A percentile compares a stretch with the other conserved stretches of the same genome.
Conservation (phyloP, 2,888 invertebrate genomes). For the Epirrhoe alternata region DNA sequence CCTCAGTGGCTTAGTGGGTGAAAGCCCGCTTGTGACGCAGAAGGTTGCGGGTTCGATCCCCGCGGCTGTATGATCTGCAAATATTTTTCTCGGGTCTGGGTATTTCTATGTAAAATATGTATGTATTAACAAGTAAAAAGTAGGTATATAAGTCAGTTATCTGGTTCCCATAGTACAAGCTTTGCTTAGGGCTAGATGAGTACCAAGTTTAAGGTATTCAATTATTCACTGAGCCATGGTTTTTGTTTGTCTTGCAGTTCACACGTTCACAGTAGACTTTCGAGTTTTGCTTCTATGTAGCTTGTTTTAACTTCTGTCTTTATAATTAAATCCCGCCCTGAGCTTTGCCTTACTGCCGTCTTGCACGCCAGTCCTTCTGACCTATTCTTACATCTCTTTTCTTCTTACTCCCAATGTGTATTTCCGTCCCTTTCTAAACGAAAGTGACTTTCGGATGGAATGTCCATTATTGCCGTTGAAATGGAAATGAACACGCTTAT, state of each 20-base stretch:
- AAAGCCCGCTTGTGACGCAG: too few species aligned
- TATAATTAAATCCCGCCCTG: slow-evolving; percentile 54
- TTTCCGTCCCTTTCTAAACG: slow-evolving; percentile 44
- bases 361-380: slow-evolving; percentile 56
- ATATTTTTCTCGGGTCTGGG: too few species aligned
- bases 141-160: too few species aligned
- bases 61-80: too few species aligned
- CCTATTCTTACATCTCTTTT: slow-evolving; percentile 46
- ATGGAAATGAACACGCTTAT: slow-evolving; percentile 57
- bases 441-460: slow-evolving; percentile 54
- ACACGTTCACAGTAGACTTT: too few species aligned
- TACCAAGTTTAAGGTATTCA: too few species aligned
- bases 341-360: slow-evolving; percentile 48
- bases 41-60: too few species aligned
- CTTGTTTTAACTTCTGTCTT: slow-evolving; percentile 45
- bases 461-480: slow-evolving; percentile 54
- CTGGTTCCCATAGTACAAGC: too few species aligned
- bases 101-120: too few species aligned
- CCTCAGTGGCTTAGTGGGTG: too few species aligned
- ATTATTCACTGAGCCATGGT: not conserved
- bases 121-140: too few species aligned
- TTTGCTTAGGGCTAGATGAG: too few species aligned
- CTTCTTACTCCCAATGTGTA: slow-evolving; percentile 16
- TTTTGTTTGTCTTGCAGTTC: not conserved
- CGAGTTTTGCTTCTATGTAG: slow-evolving; percentile 18